Percentiles rank a stretch among this genome's conserved stretches.
Conservation (phyloP, 2,888 invertebrate genomes). For the Glyphotaelius pellucidus region DNA sequence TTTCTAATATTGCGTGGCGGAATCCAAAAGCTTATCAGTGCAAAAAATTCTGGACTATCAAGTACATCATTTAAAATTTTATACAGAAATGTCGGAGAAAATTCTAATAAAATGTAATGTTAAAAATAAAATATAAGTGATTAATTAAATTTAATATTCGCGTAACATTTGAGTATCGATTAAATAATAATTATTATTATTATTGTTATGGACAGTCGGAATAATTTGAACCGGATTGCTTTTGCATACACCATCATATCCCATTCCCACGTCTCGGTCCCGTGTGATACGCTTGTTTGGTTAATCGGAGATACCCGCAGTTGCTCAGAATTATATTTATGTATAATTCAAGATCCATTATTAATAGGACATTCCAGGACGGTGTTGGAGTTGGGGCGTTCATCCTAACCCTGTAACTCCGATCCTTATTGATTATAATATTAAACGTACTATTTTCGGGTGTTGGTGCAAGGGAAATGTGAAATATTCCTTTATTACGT, state of each 20-base stretch:
- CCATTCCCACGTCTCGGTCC: constrained; percentile 14
- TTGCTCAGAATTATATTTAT: constrained; percentile 35
- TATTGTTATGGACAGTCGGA: neutral
- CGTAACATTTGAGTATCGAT: neutral
- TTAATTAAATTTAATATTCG: neutral
- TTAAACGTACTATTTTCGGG: neutral
- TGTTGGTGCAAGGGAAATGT: too few species aligned
- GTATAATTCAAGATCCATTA: constrained; percentile 58
- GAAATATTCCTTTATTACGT: too few species aligned
- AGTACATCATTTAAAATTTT: too few species aligned
- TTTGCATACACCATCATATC: neutral
- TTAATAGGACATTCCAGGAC: constrained; percentile 45
- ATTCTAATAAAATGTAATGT: too few species aligned
- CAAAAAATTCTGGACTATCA: too few species aligned
- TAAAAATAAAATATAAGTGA: too few species aligned
- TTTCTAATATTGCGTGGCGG: too few species aligned
- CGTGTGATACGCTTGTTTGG: constrained; percentile 56
- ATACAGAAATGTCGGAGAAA: too few species aligned
- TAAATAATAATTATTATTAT: neutral
- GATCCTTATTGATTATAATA: neutral
- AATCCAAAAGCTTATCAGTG: too few species aligned
- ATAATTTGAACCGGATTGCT: constrained; percentile 23
- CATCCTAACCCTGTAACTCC: neutral
- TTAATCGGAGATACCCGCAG: constrained; percentile 19
- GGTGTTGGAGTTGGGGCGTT: neutral